These are phyloP conservation scores for Picathartes gymnocephalus DNA, from an alignment of 2,113 vertebrate genomes.

Conservation along the genomic window DNA sequence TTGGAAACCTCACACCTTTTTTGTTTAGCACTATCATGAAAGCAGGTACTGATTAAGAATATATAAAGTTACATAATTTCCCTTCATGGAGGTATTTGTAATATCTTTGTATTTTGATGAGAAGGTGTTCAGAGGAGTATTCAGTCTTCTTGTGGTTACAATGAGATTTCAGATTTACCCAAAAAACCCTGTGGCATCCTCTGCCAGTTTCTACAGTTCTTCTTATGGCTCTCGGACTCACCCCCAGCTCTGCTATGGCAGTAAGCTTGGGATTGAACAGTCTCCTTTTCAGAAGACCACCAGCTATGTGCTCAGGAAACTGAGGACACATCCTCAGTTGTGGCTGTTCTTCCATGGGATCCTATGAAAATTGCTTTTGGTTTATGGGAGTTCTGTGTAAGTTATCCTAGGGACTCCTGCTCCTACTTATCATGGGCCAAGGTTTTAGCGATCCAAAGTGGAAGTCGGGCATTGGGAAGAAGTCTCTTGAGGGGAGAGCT, in stretches of 20 bases:
- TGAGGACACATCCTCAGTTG: neutral
- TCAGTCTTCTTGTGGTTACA: neutral
- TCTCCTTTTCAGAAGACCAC: neutral
- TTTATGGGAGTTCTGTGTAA: neutral
- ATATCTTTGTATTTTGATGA: neutral
- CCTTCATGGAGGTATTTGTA: neutral
- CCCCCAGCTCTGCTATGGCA: neutral
- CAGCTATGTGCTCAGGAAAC: neutral
- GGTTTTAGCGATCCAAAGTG: neutral
- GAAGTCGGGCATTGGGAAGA: neutral
- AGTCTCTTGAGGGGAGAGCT: neutral
- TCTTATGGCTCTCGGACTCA: accelerated
- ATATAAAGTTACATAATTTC: neutral
- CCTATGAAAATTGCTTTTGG: neutral
- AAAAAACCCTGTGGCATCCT: neutral
- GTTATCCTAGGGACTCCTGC: neutral
- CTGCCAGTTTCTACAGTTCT: neutral
- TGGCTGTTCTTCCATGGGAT: neutral
- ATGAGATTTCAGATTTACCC: neutral
- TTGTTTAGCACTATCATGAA: neutral
- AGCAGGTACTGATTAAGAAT: neutral
- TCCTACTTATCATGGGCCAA: neutral
- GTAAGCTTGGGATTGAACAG: neutral
- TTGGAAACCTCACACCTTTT: neutral
- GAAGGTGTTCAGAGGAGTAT: neutral